phyloP scores from a whole-genome alignment of 1,140 invertebrate species.

The Periplaneta americana region DNA sequence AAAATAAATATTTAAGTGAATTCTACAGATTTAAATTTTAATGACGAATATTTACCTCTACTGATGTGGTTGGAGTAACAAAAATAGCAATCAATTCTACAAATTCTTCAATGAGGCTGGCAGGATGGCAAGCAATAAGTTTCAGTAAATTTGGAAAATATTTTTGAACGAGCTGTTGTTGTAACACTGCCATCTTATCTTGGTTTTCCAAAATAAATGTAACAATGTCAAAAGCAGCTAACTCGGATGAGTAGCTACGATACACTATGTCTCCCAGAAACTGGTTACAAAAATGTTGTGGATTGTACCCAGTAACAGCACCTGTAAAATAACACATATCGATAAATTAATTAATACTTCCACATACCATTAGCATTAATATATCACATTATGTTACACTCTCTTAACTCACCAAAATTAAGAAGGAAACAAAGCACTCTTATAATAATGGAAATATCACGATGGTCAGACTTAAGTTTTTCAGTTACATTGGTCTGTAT shows the following conservation, averaged over 20 bases:
- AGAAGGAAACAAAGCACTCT: constrained; percentile 10
- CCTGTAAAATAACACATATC: not conserved
- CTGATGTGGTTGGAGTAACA: not conserved
- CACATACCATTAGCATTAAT: too few relatives aligned
- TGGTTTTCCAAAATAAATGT: constrained; percentile 10
- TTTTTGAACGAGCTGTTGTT: constrained; percentile 2
- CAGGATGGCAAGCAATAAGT: constrained; percentile 21
- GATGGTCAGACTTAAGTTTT: constrained; percentile 14
- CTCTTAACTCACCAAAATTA: constrained; percentile 16
- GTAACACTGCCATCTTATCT: not conserved
- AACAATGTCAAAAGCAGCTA: constrained; percentile 16
- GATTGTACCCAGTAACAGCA: constrained; percentile 3
- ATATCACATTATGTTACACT: too few relatives aligned
- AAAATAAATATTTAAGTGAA: not conserved
- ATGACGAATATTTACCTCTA: constrained; percentile 11
- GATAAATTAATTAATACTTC: too few relatives aligned
- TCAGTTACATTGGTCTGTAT: constrained; percentile 12
- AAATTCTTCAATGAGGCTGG: constrained; percentile 21
- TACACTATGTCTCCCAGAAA: constrained; percentile 18
- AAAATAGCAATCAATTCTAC: constrained; percentile 13
- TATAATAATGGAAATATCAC: constrained; percentile 16
- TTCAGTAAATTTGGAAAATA: constrained; percentile 22
- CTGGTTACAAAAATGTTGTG: constrained; percentile 11
- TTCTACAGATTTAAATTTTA: not conserved
- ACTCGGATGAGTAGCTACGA: constrained; percentile 18